phyloP scores from a whole-genome alignment of 2,113 vertebrate genomes.

The Sminthopsis crassicaudata region DNA sequence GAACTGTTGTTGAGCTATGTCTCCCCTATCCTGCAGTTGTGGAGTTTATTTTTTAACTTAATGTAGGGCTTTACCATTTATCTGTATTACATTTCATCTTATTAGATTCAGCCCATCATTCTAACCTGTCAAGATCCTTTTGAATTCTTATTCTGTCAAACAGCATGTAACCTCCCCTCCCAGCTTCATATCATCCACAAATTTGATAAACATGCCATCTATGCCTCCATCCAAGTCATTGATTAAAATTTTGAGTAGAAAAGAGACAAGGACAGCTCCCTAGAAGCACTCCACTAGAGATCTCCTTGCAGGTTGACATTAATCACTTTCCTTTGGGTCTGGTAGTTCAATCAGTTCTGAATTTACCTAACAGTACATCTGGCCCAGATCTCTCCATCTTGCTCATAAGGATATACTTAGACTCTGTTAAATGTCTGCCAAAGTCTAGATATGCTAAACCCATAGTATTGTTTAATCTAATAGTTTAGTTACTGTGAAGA shows the following conservation, averaged over 20 bases:
- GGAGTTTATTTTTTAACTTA: neutral
- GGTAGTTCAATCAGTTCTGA: neutral
- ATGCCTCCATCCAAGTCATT: neutral
- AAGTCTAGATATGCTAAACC: neutral
- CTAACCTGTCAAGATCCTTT: neutral
- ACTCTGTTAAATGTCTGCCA: neutral
- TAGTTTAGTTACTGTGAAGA: neutral
- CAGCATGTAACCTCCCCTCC: neutral
- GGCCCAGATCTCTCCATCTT: neutral
- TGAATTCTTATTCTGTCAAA: neutral
- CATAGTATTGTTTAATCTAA: neutral
- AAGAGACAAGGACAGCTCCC: slow-evolving; percentile 1
- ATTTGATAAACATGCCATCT: slow-evolving; percentile 3
- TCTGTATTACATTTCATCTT: neutral
- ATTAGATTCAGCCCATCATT: neutral
- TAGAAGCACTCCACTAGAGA: neutral
- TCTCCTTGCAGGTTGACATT: neutral
- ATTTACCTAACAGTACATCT: neutral
- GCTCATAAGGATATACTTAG: neutral
- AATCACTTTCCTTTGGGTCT: slow-evolving; percentile 1
- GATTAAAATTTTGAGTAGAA: neutral
- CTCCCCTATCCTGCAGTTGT: neutral
- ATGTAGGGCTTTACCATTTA: neutral
- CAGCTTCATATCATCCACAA: slow-evolving; percentile 1
- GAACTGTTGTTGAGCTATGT: neutral